Evolutionary conservation across 2,888 invertebrate species (phyloP).

Genomic region (Adelognathus sp.): DNA sequence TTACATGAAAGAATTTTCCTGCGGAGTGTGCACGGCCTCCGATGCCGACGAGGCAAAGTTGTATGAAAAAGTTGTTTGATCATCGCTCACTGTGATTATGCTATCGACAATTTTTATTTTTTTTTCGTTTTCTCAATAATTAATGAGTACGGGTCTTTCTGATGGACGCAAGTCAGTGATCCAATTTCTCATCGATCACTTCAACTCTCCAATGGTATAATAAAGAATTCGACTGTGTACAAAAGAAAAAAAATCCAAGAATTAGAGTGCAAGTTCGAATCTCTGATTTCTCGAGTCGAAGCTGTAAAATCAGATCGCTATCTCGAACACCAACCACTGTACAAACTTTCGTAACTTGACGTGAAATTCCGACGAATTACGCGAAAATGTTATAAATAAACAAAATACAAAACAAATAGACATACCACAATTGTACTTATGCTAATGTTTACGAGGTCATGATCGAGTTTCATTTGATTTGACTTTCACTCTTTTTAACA

Average conservation of each 20-base stretch:
- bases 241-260: not conserved
- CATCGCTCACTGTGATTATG: not conserved
- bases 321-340: not conserved
- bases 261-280: not conserved
- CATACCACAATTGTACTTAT: not conserved
- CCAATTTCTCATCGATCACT: not conserved
- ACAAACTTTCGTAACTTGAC: not conserved
- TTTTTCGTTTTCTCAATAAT: not conserved
- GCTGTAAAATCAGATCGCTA: not conserved
- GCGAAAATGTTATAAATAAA: not conserved
- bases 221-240: not conserved
- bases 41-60: slow-evolving; percentile 43
- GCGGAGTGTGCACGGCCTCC: slow-evolving; percentile 73
- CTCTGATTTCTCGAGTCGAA: not conserved
- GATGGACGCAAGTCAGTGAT: not conserved
- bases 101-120: not conserved
- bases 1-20: slow-evolving; percentile 75
- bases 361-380: not conserved
- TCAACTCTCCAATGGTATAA: not conserved
- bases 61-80: slow-evolving; percentile 61
- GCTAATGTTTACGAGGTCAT: not conserved
- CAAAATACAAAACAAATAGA: not conserved
- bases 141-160: not conserved
- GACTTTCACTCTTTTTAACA: not conserved
- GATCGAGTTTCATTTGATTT: not conserved